These are phyloP conservation scores for Zeus faber DNA, from an alignment of 2,113 vertebrate genomes.

Conservation along the genomic window DNA sequence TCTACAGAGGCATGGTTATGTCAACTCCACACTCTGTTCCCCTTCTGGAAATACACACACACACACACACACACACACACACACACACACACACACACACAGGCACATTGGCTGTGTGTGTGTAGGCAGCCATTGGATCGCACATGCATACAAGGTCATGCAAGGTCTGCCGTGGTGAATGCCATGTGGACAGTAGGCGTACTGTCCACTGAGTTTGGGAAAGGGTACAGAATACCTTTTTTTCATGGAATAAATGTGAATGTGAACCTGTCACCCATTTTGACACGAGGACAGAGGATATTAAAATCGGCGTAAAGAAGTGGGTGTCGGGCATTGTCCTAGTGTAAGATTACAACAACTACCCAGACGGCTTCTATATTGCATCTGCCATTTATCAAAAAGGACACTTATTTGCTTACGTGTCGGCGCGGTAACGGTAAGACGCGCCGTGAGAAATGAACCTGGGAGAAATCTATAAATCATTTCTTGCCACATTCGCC, in stretches of 20 bases:
- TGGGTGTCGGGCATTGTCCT: constrained; percentile 9
- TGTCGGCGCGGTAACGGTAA: constrained; percentile 56
- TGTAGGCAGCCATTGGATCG: too few species aligned
- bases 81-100: too few species aligned
- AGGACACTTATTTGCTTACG: constrained; percentile 50
- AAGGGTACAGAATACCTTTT: too few species aligned
- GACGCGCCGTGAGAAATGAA: constrained; percentile 35
- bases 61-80: too few species aligned
- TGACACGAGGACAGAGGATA: constrained; percentile 6
- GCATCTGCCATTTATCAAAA: constrained; percentile 43
- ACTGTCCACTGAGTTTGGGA: too few species aligned
- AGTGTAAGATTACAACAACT: constrained; percentile 10
- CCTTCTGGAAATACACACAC: too few species aligned
- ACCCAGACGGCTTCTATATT: constrained; percentile 39
- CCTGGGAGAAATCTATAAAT: constrained; percentile 42
- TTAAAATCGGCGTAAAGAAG: constrained; percentile 10
- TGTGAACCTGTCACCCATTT: neutral
- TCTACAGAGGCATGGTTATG: too few species aligned
- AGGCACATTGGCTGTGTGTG: too few species aligned
- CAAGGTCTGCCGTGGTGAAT: too few species aligned
- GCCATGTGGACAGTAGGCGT: too few species aligned
- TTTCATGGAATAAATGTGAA: neutral
- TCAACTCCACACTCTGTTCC: too few species aligned
- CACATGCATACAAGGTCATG: too few species aligned
- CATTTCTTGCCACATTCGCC: constrained; percentile 43